Conservation (phyloP, 2,113 vertebrate species). For the Chrysemys picta region DNA sequence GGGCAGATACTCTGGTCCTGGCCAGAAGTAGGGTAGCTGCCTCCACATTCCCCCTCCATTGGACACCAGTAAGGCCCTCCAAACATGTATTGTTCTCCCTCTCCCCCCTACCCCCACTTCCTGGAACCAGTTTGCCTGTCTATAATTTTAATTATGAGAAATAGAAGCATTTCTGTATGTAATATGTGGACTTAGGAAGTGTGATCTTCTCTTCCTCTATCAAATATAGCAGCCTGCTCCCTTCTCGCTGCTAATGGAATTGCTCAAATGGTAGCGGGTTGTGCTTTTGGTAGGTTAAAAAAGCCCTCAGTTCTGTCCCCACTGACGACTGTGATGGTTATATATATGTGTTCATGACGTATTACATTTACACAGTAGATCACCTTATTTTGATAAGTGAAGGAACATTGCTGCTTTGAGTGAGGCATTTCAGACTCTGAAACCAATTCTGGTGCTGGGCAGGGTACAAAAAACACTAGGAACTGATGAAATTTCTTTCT, state of each 20-base stretch:
- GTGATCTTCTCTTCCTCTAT: conserved; percentile 64
- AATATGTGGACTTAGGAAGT: conserved; percentile 32
- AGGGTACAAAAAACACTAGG: not conserved
- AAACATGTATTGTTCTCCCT: not conserved
- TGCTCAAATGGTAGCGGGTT: conserved; percentile 17
- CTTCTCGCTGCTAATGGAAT: conserved; percentile 16
- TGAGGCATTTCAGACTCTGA: not conserved
- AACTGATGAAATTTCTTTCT: not conserved
- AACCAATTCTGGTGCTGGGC: not conserved
- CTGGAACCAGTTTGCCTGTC: conserved; percentile 14
- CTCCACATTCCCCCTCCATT: not conserved
- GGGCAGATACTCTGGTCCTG: not conserved
- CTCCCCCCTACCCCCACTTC: conserved; percentile 25
- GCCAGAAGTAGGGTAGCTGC: not conserved
- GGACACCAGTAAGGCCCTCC: not conserved
- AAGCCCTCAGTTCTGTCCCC: not conserved
- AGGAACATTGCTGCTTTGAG: not conserved
- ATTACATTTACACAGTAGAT: not conserved
- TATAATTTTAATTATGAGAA: conserved; percentile 39
- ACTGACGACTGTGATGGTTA: not conserved
- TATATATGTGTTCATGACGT: not conserved
- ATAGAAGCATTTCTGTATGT: conserved; percentile 31
- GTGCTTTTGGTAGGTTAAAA: conserved; percentile 17
- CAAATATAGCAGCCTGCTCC: conserved; percentile 52
- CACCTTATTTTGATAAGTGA: not conserved